Evolutionary conservation across 2,113 vertebrate species (phyloP).

Genomic region (Hystrix brachyura): DNA sequence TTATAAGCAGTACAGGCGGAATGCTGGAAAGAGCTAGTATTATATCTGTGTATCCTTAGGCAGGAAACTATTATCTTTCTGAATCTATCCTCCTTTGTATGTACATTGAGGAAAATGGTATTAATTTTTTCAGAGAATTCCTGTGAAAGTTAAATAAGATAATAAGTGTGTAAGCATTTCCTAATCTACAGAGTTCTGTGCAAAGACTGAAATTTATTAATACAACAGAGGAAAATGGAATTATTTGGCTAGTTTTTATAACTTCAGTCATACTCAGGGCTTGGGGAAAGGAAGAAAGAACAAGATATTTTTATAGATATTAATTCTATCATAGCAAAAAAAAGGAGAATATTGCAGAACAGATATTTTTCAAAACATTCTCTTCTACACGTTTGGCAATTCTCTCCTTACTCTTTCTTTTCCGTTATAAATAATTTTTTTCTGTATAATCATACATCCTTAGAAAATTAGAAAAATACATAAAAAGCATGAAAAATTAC

Average conservation of each 20-base stretch:
- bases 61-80: not conserved
- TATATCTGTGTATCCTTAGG: not conserved
- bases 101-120: not conserved
- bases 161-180: not conserved
- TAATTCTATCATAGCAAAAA: slow-evolving; percentile 35
- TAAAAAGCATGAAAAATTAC: not conserved
- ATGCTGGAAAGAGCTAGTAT: not conserved
- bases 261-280: not conserved
- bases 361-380: not conserved
- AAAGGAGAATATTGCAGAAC: not conserved
- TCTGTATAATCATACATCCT: not conserved
- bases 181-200: not conserved
- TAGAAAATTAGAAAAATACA: not conserved
- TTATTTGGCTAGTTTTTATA: not conserved
- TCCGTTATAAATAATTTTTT: not conserved
- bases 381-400: not conserved
- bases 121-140: not conserved
- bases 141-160: not conserved
- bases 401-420: not conserved
- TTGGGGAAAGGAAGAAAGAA: not conserved
- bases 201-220: not conserved
- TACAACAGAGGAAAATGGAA: not conserved
- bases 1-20: not conserved
- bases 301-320: not conserved
- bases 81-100: not conserved